Percentiles rank a stretch among this genome's conserved stretches.
These are phyloP conservation scores for Crotophaga sulcirostris DNA, from an alignment of 2,113 vertebrate genomes.

Conservation along the genomic window DNA sequence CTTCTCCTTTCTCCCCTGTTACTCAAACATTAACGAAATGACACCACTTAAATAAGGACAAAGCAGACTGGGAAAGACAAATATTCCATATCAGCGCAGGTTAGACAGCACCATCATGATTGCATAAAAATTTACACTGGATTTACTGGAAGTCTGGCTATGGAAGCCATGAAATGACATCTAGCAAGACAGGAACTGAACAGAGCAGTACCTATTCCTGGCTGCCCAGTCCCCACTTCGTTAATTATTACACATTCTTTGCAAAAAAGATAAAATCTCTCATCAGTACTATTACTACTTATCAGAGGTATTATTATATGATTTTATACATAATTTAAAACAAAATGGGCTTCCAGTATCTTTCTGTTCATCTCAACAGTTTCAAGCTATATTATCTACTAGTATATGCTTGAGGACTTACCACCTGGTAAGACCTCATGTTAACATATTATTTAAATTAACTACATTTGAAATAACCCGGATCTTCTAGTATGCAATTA, in stretches of 20 bases:
- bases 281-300: background rate
- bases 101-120: background rate
- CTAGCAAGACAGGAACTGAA: background rate
- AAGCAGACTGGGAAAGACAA: background rate
- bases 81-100: background rate
- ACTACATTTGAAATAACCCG: background rate
- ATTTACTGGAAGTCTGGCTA: background rate
- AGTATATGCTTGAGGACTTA: background rate
- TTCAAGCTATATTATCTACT: background rate
- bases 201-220: background rate
- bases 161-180: background rate
- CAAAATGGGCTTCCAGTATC: background rate
- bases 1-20: background rate
- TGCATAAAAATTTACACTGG: background rate
- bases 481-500: background rate
- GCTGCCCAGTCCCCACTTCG: background rate
- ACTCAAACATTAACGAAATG: background rate
- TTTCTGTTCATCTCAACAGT: background rate
- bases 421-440: background rate
- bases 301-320: background rate
- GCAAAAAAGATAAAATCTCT: background rate
- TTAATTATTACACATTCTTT: background rate
- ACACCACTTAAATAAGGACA: background rate
- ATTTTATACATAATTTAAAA: background rate
- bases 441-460: conserved; percentile 4